A percentile compares a stretch with the other conserved stretches of the same genome.
Evolutionary conservation across 2,888 invertebrate genomes (phyloP).

Genomic region (Cepaea hortensis): DNA sequence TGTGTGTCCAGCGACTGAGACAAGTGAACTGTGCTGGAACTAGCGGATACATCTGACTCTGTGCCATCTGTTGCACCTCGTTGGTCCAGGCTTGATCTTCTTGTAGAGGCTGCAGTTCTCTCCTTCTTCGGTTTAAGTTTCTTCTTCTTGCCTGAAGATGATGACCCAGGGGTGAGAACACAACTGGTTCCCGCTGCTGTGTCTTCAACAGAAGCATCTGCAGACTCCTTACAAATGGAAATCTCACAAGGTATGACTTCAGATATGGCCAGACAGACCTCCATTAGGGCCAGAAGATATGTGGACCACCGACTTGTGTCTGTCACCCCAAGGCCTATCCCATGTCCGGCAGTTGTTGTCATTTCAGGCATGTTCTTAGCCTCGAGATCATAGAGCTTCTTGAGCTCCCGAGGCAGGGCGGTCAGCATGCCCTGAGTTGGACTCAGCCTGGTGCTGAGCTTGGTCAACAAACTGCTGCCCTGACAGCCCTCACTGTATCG

Average conservation of each 20-base stretch:
- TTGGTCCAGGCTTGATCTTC: slow-evolving; percentile 50
- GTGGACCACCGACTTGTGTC: slow-evolving; percentile 73
- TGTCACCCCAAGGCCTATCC: slow-evolving; percentile 68
- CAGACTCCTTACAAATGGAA: slow-evolving; percentile 38
- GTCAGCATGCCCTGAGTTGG: slow-evolving; percentile 61
- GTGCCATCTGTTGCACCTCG: slow-evolving; percentile 47
- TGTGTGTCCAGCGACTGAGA: slow-evolving; percentile 51
- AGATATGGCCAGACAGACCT: slow-evolving; percentile 71
- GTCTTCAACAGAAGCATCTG: slow-evolving; percentile 37
- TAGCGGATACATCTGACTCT: slow-evolving; percentile 47
- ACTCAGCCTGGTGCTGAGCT: slow-evolving; percentile 38
- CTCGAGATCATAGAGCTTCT: slow-evolving; percentile 72
- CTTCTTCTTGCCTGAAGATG: slow-evolving; percentile 69
- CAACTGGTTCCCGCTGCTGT: slow-evolving; percentile 48
- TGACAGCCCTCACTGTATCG: slow-evolving; percentile 66
- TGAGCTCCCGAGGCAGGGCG: slow-evolving; percentile 71
- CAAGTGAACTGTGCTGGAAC: slow-evolving; percentile 43
- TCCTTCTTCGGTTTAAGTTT: slow-evolving; percentile 72
- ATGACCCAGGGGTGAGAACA: slow-evolving; percentile 59
- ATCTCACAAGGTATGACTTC: slow-evolving; percentile 58
- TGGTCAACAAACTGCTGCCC: slow-evolving; percentile 37
- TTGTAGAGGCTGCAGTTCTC: slow-evolving; percentile 48
- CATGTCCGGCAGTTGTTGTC: slow-evolving; percentile 65
- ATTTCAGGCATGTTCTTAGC: slow-evolving; percentile 67
- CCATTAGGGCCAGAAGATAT: slow-evolving; percentile 74